Conservation (phyloP, 2,888 invertebrate species). For the Yponomeuta evonymella region DNA sequence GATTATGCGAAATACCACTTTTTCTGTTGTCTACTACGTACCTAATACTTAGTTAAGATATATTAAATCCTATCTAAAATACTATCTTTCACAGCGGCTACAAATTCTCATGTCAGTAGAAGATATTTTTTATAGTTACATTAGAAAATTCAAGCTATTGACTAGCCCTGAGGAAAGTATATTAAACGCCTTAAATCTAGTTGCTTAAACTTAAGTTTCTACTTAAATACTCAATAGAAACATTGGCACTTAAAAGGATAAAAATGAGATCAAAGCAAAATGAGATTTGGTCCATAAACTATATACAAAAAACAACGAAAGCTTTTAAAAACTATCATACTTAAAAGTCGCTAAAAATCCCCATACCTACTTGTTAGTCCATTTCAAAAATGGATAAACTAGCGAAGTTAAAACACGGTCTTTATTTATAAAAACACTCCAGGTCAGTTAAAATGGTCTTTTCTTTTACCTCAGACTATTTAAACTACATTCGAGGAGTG, state of each 20-base stretch:
- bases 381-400: no score
- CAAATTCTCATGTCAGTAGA: background rate
- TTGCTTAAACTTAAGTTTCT: background rate
- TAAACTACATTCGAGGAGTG: no score
- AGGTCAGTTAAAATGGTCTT: no score
- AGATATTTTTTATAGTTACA: background rate
- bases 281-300: background rate
- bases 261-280: background rate
- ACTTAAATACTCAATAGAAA: background rate
- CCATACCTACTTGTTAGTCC: no score
- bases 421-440: no score
- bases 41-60: background rate
- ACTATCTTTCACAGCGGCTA: background rate
- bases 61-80: background rate
- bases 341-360: no score
- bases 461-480: no score
- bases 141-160: background rate
- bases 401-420: no score
- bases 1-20: constrained; percentile 19
- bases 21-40: background rate
- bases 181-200: background rate
- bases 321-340: background rate
- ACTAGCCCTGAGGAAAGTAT: background rate
- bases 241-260: background rate
- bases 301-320: background rate